A percentile compares a stretch with the other conserved stretches of the same genome.
Evolutionary conservation across 2,888 invertebrate genomes (phyloP).

Genomic region (Drosophila austrosaltans): DNA sequence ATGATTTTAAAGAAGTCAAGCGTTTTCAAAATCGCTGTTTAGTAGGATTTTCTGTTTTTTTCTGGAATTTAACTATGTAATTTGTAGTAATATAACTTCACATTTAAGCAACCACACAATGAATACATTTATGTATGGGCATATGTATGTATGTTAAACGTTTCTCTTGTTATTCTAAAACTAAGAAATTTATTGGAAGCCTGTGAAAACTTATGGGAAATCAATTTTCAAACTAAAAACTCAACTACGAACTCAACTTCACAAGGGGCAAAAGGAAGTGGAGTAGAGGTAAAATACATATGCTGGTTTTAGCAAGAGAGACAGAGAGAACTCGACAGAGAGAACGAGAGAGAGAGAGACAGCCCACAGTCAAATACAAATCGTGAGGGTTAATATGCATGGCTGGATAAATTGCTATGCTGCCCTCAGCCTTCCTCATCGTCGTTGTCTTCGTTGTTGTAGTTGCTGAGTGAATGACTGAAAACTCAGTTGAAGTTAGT

Average conservation of each 20-base stretch:
- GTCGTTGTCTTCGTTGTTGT: constrained; percentile 26
- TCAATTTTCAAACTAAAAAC: constrained; percentile 62
- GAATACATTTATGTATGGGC: no score
- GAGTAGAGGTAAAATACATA: constrained; percentile 43
- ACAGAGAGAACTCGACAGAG: not conserved
- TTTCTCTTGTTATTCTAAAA: not conserved
- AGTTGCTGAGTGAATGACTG: constrained; percentile 16
- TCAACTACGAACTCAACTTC: constrained; percentile 65
- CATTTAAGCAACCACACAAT: no score
- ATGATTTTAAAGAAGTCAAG: not conserved
- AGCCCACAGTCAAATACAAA: constrained; percentile 70
- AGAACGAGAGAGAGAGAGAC: not conserved
- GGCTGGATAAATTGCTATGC: constrained; percentile 79
- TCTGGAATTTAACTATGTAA: no score
- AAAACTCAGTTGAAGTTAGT: constrained; percentile 12
- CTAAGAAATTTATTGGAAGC: constrained; percentile 27
- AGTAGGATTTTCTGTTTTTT: no score
- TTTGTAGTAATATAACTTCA: no score
- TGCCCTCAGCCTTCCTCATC: constrained; percentile 48
- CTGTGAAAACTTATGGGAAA: constrained; percentile 69
- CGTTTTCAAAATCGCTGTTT: not conserved
- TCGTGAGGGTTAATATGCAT: constrained; percentile 80
- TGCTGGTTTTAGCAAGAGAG: constrained; percentile 39
- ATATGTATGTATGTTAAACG: no score
- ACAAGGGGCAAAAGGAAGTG: constrained; percentile 17